Conservation (phyloP, 2,797 vertebrate genomes). For the Coreius guichenoti region DNA sequence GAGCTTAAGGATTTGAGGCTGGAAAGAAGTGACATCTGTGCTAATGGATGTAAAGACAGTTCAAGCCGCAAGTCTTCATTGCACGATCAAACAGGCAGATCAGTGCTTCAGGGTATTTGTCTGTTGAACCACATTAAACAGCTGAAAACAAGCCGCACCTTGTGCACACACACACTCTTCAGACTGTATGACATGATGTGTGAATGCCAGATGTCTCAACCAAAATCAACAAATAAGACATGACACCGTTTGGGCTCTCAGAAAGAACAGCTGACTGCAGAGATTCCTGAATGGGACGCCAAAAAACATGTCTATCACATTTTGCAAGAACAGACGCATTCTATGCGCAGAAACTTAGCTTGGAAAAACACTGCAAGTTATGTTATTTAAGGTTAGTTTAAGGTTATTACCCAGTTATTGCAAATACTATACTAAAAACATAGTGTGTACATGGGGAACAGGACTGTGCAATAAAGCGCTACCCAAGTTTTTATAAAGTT, state of each 20-base stretch:
- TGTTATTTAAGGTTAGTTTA: no score
- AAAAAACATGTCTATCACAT: background rate
- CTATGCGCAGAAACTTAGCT: background rate
- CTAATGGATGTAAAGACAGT: constrained; percentile 16
- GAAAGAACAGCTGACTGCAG: constrained; percentile 20
- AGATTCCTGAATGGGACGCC: background rate
- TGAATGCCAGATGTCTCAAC: constrained; percentile 17
- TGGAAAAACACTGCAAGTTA: background rate
- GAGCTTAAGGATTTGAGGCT: background rate
- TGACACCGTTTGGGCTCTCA: background rate
- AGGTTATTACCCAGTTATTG: no score
- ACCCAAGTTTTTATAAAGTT: no score
- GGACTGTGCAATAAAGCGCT: no score
- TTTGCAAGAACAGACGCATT: background rate
- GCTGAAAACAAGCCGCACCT: constrained; percentile 51
- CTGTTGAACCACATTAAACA: constrained; percentile 48
- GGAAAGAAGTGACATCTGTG: constrained; percentile 2
- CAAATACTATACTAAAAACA: no score
- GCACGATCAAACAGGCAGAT: constrained; percentile 66
- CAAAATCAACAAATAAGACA: constrained; percentile 18
- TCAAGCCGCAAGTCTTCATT: constrained; percentile 19
- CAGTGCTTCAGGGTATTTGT: constrained; percentile 41
- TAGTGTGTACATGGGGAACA: no score
- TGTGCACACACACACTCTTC: constrained; percentile 50
- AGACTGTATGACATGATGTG: constrained; percentile 53